A percentile compares a stretch with the other conserved stretches of the same genome.
Conservation (phyloP, 2,113 vertebrate species). For the Ellobius talpinus region DNA sequence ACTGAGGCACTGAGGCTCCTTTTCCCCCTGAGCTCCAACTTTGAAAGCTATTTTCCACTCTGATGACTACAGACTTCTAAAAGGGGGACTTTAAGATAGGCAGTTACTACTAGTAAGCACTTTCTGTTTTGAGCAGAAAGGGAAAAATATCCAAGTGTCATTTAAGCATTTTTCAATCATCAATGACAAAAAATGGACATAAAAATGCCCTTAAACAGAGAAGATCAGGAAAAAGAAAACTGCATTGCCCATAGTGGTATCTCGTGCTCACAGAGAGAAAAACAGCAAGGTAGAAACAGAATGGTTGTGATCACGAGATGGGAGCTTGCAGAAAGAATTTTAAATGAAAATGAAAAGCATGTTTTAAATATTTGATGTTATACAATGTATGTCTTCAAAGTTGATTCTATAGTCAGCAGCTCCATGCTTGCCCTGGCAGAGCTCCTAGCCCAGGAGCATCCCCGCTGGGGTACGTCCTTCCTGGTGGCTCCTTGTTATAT, state of each 20-base stretch:
- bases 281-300: neutral
- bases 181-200: slow-evolving; percentile 64
- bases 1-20: slow-evolving; percentile 52
- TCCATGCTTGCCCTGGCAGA: neutral
- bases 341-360: slow-evolving; percentile 34
- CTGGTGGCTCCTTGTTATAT: neutral
- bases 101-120: slow-evolving; percentile 72
- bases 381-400: neutral
- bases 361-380: neutral
- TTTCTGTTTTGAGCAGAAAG: slow-evolving; percentile 79
- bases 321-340: slow-evolving; percentile 20
- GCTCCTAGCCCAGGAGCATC: too few relatives aligned
- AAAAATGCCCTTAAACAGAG: slow-evolving; percentile 69
- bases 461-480: neutral
- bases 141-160: neutral
- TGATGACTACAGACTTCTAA: slow-evolving; percentile 80
- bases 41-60: slow-evolving; percentile 86
- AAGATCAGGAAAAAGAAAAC: neutral
- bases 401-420: neutral
- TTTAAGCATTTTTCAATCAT: slow-evolving; percentile 82
- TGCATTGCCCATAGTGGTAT: neutral
- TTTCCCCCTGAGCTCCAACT: slow-evolving; percentile 75
- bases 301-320: neutral
- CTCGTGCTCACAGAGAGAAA: neutral
- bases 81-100: slow-evolving; percentile 77